Evolutionary conservation across 1,140 invertebrate species (phyloP), one percentile per base, ranked within the genome.

Genomic region (Drosophila watanabei): DNA sequence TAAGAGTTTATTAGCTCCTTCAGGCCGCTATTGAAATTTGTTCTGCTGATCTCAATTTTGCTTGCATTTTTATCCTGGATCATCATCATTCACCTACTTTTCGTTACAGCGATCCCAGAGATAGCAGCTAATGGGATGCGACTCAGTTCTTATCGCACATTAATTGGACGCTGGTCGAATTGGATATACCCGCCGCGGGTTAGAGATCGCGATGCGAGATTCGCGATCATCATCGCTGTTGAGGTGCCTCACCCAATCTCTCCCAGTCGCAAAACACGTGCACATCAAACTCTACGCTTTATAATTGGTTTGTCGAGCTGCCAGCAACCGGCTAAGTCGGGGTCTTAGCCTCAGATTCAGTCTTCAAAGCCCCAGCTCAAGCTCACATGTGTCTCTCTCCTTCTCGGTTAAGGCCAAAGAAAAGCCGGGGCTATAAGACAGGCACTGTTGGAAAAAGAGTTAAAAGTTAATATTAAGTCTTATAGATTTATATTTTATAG

Each of bases 251-350:
- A 46, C 41, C 54, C 54, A 43, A 63, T 75, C 72, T 49, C 48
- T 41, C 46, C 37, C 69, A 24, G 35, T 41, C 35, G 54, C 54
- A 39, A 57, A 76, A 78, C 85, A 88, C 85, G 77, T 80, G 80
- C 85, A 89, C 72, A 89, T 81, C 73, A 69, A 80, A 71, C 79
- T 83, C 84, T 57, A 51, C 33, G 84, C 84, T 84, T 81, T 89
- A 89, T 89, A 88, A 88, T 88, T 88, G 85, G 85, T 89, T 89
- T 88, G 84, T 80, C 84, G 75, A 76, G 56, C 72, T 70, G 57
- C 64, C 69, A 78, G 65, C 64, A 82, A 66, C 71, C 71, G 76
- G 76, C 83, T 81, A 66, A 54, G 68, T 54, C 33, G 58, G n/a
- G 61, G 63, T 63, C 58, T 66, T 46, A 62, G 63, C 58, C 39